Percentiles rank a stretch among this genome's conserved stretches.
Conservation (phyloP, 2,113 vertebrate species). For the Arenaria interpres region DNA sequence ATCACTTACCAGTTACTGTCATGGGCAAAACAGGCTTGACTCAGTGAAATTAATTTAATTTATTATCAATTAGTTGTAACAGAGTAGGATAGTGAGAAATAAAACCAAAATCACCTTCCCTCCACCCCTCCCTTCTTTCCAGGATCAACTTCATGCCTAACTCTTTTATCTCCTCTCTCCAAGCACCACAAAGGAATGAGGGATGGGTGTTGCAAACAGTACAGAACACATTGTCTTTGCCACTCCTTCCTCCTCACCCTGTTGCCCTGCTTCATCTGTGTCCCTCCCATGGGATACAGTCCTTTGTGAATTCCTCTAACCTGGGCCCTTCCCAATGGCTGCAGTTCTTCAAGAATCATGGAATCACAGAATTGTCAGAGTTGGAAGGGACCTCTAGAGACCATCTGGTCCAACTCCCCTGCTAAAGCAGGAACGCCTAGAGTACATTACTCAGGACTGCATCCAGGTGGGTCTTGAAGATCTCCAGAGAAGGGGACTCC, state of each 20-base stretch:
- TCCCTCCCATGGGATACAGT: background rate
- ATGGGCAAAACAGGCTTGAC: background rate
- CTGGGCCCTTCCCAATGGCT: rapidly evolving
- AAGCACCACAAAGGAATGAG: background rate
- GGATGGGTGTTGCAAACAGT: too few species aligned
- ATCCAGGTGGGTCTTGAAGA: too few species aligned
- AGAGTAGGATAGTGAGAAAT: background rate
- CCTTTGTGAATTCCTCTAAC: background rate
- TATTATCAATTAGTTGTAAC: background rate
- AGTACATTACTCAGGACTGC: too few species aligned
- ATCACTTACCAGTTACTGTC: background rate
- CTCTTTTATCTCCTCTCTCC: background rate
- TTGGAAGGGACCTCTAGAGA: background rate
- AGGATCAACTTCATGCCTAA: background rate
- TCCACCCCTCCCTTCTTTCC: background rate
- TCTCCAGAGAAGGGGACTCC: too few species aligned
- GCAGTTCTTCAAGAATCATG: background rate
- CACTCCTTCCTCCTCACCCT: background rate
- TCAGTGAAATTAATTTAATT: background rate
- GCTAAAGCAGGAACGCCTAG: too few species aligned
- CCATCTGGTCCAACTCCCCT: background rate
- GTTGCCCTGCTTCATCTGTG: background rate
- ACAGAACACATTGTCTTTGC: background rate
- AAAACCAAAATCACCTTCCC: background rate
- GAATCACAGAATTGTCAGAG: background rate